Percentiles rank a stretch among this genome's conserved stretches.
Evolutionary conservation across 2,797 vertebrate genomes (phyloP).

Genomic region (Sphenopsis melanotis): DNA sequence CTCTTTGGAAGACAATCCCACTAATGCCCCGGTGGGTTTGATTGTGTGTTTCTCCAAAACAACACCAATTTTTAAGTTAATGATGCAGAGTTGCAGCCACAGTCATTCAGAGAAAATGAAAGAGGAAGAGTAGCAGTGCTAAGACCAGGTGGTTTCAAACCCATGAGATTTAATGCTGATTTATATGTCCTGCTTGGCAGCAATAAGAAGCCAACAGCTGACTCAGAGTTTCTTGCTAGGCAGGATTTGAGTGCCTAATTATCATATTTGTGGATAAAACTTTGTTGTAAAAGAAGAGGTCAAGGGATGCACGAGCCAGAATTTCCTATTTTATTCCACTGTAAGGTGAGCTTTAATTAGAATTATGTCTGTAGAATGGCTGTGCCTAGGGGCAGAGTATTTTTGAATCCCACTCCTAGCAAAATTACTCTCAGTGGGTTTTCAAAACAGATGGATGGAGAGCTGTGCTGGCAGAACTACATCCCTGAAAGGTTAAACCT

Average conservation of each 20-base stretch:
- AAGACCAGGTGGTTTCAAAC: background rate
- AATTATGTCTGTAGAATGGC: background rate
- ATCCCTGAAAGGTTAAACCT: background rate
- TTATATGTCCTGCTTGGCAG: background rate
- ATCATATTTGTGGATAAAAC: background rate
- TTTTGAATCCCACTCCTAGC: background rate
- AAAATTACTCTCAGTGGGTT: background rate
- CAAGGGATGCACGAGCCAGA: background rate
- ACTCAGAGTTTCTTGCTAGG: background rate
- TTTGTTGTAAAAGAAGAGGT: background rate
- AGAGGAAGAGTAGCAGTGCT: background rate
- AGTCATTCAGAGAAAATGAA: background rate
- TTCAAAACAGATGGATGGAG: background rate
- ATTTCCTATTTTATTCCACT: background rate
- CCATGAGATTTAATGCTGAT: background rate
- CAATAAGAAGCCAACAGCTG: background rate
- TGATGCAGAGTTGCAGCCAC: background rate
- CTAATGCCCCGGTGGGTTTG: fast-evolving
- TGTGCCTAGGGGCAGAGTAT: background rate
- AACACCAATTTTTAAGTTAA: background rate
- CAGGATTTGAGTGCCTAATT: background rate
- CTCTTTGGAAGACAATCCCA: background rate
- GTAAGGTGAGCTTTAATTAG: background rate
- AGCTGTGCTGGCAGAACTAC: background rate
- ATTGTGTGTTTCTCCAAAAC: background rate